Evolutionary conservation across 2,797 vertebrate species (phyloP).

Genomic region (Gallirallus australis): DNA sequence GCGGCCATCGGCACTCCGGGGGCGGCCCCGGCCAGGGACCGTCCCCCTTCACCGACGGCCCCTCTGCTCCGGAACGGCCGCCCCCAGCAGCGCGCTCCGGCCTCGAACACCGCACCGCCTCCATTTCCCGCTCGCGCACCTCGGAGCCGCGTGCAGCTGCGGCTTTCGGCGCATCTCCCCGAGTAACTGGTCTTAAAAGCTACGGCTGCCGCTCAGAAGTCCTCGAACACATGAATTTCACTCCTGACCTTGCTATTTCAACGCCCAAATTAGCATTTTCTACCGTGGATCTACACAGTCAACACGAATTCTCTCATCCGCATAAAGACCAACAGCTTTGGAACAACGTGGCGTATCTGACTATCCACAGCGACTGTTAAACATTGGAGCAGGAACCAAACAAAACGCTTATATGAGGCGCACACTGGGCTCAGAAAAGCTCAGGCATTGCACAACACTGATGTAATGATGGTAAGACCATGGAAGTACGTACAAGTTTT

Average conservation of each 20-base stretch:
- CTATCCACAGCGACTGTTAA: neutral
- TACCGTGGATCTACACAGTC: neutral
- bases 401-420: rapidly evolving
- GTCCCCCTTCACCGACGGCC: too few relatives aligned
- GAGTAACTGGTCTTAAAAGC: rapidly evolving
- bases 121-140: neutral
- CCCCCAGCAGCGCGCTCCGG: neutral
- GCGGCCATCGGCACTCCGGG: neutral
- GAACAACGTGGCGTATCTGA: rapidly evolving
- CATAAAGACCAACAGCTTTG: neutral
- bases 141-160: rapidly evolving
- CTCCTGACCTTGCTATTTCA: neutral
- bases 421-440: neutral
- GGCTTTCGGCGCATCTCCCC: neutral
- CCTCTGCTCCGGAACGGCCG: neutral
- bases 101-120: rapidly evolving
- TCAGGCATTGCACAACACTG: rapidly evolving
- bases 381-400: neutral
- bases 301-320: neutral
- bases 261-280: neutral
- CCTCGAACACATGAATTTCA: too few relatives aligned
- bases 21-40: neutral
- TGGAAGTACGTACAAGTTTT: neutral
- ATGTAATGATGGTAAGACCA: rapidly evolving
- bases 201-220: rapidly evolving